A percentile compares a stretch with the other conserved stretches of the same genome.
These are phyloP conservation scores for Imbricaverruca yamaguchii DNA, from an alignment of 2,888 invertebrate species.

Conservation along the genomic window DNA sequence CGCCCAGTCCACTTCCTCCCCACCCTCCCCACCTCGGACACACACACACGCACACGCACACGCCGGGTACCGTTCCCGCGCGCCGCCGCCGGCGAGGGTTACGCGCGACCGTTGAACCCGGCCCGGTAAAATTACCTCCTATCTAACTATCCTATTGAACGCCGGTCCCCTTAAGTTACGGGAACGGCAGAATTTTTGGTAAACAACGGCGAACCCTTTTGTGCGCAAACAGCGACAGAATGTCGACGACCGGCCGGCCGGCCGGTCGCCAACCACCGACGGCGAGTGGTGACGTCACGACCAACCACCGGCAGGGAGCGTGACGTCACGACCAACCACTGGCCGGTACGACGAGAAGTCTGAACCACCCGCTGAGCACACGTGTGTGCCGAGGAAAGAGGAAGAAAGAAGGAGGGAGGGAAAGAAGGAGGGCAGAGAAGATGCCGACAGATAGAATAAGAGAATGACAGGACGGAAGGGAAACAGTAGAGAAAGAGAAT, in stretches of 20 bases:
- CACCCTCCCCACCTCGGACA: not conserved
- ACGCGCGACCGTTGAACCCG: conserved; percentile 11
- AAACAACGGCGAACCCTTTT: conserved; percentile 16
- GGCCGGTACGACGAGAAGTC: no score
- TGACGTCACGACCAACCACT: not conserved
- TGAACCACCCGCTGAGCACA: not conserved
- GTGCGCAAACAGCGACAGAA: conserved; percentile 7
- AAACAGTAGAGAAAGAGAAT: conserved; percentile 18
- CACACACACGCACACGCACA: conserved; percentile 7
- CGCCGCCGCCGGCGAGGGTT: not conserved
- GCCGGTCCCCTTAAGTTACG: conserved; percentile 17
- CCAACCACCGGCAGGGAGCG: not conserved
- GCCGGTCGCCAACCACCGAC: conserved; percentile 5
- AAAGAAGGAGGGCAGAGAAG: not conserved
- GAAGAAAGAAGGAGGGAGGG: not conserved
- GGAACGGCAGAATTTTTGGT: conserved; percentile 18
- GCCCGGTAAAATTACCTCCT: conserved; percentile 18
- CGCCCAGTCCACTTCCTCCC: not conserved
- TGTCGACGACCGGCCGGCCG: conserved; percentile 3
- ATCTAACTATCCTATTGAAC: conserved; percentile 18
- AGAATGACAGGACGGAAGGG: not conserved
- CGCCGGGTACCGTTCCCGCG: not conserved
- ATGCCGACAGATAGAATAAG: not conserved
- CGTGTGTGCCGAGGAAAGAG: not conserved
- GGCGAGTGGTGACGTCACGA: not conserved